Evolutionary conservation across 2,113 vertebrate genomes (phyloP).

Genomic region (Stigmatopora nigra): DNA sequence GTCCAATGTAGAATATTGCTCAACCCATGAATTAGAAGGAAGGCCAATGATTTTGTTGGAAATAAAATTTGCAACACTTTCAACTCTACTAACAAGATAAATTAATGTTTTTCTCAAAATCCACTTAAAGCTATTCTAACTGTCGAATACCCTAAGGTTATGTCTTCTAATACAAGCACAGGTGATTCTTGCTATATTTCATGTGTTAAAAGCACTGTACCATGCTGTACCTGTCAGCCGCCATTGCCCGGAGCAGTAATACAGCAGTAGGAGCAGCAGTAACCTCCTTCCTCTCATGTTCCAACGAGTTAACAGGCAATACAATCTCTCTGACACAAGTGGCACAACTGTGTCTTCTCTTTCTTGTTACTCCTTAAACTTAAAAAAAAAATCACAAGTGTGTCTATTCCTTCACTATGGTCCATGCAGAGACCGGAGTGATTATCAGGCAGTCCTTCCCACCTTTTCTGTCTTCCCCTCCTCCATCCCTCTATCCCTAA

Average conservation of each 20-base stretch:
- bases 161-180: neutral
- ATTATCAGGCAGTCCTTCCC: conserved; percentile 65
- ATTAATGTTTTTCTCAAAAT: conserved; percentile 11
- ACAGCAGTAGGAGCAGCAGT: conserved; percentile 33
- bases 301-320: conserved; percentile 22
- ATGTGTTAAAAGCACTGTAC: conserved; percentile 15
- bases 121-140: conserved; percentile 23
- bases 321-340: neutral
- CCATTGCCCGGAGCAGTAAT: conserved; percentile 35
- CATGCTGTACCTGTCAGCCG: conserved; percentile 52
- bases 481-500: conserved; percentile 16
- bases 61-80: neutral
- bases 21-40: conserved; percentile 7
- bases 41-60: neutral
- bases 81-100: too few species aligned
- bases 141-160: conserved; percentile 8
- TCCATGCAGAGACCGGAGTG: conserved; percentile 66
- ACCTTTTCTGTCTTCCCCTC: conserved; percentile 40
- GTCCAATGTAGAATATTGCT: conserved; percentile 11
- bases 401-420: conserved; percentile 42
- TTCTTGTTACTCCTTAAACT: conserved; percentile 15
- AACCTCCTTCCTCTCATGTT: conserved; percentile 42
- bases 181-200: conserved; percentile 7
- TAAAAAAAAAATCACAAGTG: conserved; percentile 14
- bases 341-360: neutral